A percentile compares a stretch with the other conserved stretches of the same genome.
These are phyloP conservation scores for Ormyrus nitidulus DNA, from an alignment of 2,888 invertebrate genomes.

Conservation along the genomic window DNA sequence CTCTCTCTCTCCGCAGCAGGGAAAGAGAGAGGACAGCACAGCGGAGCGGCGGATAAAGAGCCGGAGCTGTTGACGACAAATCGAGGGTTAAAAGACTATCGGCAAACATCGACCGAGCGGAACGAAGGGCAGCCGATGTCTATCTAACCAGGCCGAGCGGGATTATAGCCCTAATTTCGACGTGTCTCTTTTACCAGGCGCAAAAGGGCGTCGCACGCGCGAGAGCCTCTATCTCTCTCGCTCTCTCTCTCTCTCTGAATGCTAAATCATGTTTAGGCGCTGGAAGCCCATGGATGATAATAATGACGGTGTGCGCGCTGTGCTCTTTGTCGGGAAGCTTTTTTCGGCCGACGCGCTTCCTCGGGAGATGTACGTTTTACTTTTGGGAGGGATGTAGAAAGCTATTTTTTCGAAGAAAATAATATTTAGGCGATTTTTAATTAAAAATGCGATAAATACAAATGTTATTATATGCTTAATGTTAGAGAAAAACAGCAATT, in stretches of 20 bases:
- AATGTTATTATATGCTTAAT: too few relatives aligned
- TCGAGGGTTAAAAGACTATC: constrained; percentile 76
- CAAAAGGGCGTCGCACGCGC: constrained; percentile 60
- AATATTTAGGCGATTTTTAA: neutral
- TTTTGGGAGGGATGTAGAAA: neutral
- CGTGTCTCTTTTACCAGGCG: constrained; percentile 55
- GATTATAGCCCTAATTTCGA: constrained; percentile 75
- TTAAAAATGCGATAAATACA: too few relatives aligned
- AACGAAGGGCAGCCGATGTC: constrained; percentile 59
- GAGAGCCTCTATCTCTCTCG: constrained; percentile 48
- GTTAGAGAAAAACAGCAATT: too few relatives aligned
- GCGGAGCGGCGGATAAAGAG: constrained; percentile 62
- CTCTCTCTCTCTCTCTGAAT: constrained; percentile 52
- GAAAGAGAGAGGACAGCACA: constrained; percentile 20
- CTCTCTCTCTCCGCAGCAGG: neutral
- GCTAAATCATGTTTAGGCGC: constrained; percentile 55
- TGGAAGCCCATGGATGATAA: neutral
- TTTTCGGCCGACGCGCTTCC: neutral
- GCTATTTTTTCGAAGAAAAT: too few relatives aligned
- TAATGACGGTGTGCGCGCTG: constrained; percentile 1
- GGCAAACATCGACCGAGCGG: constrained; percentile 65
- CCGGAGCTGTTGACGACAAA: constrained; percentile 74
- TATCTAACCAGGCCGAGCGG: constrained; percentile 69
- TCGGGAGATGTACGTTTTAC: neutral
- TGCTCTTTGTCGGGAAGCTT: constrained; percentile 13